phyloP scores from a whole-genome alignment of 2,888 invertebrate genomes.

The Stenchaetothrips biformis region DNA sequence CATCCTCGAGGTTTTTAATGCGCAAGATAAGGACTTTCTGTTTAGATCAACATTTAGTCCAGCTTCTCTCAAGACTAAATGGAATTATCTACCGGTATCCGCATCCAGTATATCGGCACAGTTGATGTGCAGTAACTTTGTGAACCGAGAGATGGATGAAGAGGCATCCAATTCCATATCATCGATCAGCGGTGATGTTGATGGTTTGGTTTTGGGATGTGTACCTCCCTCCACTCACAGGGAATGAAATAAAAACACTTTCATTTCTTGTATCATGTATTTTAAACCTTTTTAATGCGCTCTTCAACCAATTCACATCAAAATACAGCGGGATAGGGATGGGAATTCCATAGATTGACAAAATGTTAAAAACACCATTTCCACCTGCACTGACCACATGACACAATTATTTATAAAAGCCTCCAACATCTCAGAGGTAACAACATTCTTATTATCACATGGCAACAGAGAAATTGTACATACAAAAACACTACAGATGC shows the following conservation, averaged over 20 bases:
- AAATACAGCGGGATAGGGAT: background rate
- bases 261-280: background rate
- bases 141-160: no score
- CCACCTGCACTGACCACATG: background rate
- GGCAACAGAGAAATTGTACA: conserved; percentile 23
- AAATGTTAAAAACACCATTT: background rate
- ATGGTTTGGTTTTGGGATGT: no score
- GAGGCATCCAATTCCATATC: no score
- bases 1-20: no score
- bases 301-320: background rate
- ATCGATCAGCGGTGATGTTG: no score
- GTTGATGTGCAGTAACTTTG: no score
- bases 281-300: background rate
- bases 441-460: conserved; percentile 24
- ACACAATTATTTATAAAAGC: conserved; percentile 9
- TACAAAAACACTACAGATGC: background rate
- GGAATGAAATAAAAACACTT: background rate
- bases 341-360: background rate
- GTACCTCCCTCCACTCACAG: background rate
- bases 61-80: no score
- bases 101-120: no score
- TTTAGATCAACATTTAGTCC: no score
- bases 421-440: conserved; percentile 18
- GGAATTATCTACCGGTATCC: no score
- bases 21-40: no score